Conservation (phyloP, 2,888 invertebrate species). For the Ypsolopha sequella region DNA sequence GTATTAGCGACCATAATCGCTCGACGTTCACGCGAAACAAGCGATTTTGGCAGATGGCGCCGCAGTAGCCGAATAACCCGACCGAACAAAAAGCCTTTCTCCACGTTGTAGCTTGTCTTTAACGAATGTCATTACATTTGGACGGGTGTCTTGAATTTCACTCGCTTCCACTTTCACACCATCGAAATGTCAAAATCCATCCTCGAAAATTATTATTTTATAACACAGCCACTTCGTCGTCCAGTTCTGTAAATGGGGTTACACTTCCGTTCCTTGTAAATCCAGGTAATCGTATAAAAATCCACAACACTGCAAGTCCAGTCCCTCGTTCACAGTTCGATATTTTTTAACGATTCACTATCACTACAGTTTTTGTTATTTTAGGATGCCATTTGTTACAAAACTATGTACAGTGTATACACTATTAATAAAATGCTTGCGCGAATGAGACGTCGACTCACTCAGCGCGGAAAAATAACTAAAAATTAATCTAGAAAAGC, state of each 20-base stretch:
- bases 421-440: constrained; percentile 41
- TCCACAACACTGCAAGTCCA: constrained; percentile 15
- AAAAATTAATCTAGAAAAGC: constrained; percentile 55
- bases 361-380: constrained; percentile 22
- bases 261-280: constrained; percentile 17
- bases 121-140: not conserved
- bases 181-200: constrained; percentile 45
- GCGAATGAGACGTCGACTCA: constrained; percentile 38
- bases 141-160: constrained; percentile 15
- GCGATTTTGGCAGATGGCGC: constrained; percentile 45
- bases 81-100: constrained; percentile 28
- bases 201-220: constrained; percentile 21
- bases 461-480: constrained; percentile 59
- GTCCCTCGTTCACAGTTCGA: constrained; percentile 14
- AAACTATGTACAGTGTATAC: constrained; percentile 30
- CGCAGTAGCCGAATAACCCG: constrained; percentile 24
- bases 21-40: constrained; percentile 39
- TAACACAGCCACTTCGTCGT: constrained; percentile 41
- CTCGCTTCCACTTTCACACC: constrained; percentile 44
- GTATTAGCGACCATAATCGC: constrained; percentile 38
- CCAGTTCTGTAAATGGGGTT: constrained; percentile 12
- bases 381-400: not conserved
- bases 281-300: constrained; percentile 37
- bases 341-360: constrained; percentile 20
- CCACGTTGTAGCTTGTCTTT: constrained; percentile 7